Conservation (phyloP, 2,888 invertebrate genomes). For the Andrena praecox region DNA sequence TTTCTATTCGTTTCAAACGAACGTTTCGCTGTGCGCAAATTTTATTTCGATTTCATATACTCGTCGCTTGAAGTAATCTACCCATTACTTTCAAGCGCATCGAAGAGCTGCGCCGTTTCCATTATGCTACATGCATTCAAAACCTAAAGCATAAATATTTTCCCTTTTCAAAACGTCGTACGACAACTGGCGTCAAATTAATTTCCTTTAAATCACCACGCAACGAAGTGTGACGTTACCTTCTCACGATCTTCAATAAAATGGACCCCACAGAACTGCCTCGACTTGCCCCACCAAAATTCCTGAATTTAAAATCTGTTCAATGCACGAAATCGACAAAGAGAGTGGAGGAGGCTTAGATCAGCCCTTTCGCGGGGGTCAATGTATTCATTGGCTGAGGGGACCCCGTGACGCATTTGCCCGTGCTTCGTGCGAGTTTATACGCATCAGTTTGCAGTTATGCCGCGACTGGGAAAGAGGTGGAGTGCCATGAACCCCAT, state of each 20-base stretch:
- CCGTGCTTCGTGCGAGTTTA: conserved; percentile 57
- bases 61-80: conserved; percentile 3
- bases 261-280: not conserved
- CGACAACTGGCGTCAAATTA: too few species aligned
- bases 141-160: too few species aligned
- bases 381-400: conserved; percentile 78
- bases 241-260: not conserved
- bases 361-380: conserved; percentile 70
- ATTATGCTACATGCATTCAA: too few species aligned
- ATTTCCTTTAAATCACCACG: not conserved
- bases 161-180: too few species aligned
- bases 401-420: conserved; percentile 73
- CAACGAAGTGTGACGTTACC: not conserved
- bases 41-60: not conserved
- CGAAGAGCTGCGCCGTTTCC: not conserved
- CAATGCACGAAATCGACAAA: conserved; percentile 36
- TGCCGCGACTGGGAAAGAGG: conserved; percentile 35
- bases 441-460: conserved; percentile 50
- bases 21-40: not conserved
- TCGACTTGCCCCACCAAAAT: not conserved
- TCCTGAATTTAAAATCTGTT: conserved; percentile 20
- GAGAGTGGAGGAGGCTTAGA: conserved; percentile 47
- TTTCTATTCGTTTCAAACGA: conserved; percentile 4
- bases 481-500: conserved; percentile 40
- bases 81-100: conserved; percentile 8